A percentile compares a stretch with the other conserved stretches of the same genome.
phyloP scores from a whole-genome alignment of 2,888 invertebrate species.

The Liposcelis brunnea region DNA sequence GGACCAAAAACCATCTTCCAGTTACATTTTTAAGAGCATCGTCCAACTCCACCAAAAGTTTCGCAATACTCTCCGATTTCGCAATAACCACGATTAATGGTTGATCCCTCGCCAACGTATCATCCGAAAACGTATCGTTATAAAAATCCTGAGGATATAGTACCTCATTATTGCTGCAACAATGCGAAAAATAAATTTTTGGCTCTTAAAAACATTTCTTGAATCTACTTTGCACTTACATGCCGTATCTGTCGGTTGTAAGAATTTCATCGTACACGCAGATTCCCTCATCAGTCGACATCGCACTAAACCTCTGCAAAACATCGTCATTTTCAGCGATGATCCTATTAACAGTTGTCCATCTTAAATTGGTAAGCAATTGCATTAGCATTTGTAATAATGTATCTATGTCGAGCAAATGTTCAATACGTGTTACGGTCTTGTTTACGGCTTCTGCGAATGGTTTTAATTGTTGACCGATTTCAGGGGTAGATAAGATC shows the following conservation, averaged over 20 bases:
- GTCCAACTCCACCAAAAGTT: not conserved
- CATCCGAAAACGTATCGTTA: not conserved
- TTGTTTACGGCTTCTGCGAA: conserved; percentile 9
- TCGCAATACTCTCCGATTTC: not conserved
- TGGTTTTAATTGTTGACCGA: conserved; percentile 8
- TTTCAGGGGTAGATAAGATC: conserved; percentile 12
- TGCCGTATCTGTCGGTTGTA: conserved; percentile 9
- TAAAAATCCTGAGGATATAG: not conserved
- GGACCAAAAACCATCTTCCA: conserved; percentile 1
- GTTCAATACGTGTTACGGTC: conserved; percentile 1
- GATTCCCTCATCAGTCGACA: conserved; percentile 11
- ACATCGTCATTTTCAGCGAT: conserved; percentile 10
- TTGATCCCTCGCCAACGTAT: not conserved
- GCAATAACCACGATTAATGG: not conserved
- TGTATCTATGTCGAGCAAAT: not conserved
- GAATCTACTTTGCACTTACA: conserved; percentile 2
- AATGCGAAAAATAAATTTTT: not conserved
- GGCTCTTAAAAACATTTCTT: no score
- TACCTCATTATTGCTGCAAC: conserved; percentile 1
- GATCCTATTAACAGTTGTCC: conserved; percentile 12
- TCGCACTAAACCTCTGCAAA: conserved; percentile 9
- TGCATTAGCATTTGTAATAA: conserved; percentile 8
- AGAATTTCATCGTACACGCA: conserved; percentile 13
- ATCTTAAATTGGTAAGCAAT: conserved; percentile 13
- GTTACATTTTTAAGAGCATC: not conserved